Evolutionary conservation across 2,113 vertebrate genomes (phyloP).

Genomic region (Brienomyrus longianalis): DNA sequence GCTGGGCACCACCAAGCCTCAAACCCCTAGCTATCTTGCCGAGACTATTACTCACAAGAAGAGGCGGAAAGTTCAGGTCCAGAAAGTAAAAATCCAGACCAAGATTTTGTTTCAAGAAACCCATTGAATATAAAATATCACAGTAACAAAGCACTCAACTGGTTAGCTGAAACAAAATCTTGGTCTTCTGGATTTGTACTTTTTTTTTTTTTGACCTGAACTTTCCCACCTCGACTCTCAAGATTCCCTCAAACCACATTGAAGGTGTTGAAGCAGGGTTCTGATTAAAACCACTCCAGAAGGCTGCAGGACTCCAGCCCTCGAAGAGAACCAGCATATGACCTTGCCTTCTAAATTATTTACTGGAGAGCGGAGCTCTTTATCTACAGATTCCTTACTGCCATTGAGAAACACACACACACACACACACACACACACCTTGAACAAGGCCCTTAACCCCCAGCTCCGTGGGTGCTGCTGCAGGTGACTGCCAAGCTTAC

Average conservation of each 20-base stretch:
- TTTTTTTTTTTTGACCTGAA: not conserved
- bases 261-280: not conserved
- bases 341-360: not conserved
- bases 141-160: not conserved
- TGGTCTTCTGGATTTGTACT: not conserved
- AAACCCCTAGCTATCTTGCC: not conserved
- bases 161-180: not conserved
- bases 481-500: not conserved
- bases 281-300: not conserved
- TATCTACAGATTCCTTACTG: not conserved
- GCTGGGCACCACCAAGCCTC: not conserved
- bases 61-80: not conserved
- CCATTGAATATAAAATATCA: not conserved
- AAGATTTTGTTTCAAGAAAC: not conserved
- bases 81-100: not conserved
- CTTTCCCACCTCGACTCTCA: not conserved
- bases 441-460: not conserved
- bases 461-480: not conserved
- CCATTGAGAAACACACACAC: not conserved
- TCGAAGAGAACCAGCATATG: not conserved
- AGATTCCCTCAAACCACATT: not conserved
- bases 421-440: not conserved
- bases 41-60: not conserved
- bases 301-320: not conserved
- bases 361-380: not conserved